phyloP scores from a whole-genome alignment of 2,113 vertebrate species.

The Sebastes fasciatus region DNA sequence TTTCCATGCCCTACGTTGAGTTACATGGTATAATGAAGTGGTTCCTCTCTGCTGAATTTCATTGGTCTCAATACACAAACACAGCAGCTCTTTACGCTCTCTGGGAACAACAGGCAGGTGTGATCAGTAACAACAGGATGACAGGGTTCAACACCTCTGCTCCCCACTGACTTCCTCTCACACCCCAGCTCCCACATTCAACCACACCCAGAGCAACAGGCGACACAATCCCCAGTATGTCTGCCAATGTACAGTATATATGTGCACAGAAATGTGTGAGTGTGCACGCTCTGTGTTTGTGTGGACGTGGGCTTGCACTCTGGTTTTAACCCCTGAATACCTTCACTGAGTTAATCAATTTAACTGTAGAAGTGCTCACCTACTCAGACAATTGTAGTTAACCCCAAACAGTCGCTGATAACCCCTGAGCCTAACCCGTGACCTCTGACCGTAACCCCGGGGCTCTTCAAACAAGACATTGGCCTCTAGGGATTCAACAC shows the following conservation, averaged over 20 bases:
- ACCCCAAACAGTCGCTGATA: constrained; percentile 74
- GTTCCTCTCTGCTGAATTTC: constrained; percentile 37
- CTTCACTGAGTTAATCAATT: constrained; percentile 56
- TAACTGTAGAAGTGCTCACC: constrained; percentile 48
- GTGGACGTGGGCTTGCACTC: constrained; percentile 24
- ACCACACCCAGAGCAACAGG: constrained; percentile 67
- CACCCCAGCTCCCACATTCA: constrained; percentile 62
- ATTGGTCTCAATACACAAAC: constrained; percentile 46
- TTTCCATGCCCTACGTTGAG: constrained; percentile 30
- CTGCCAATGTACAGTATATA: constrained; percentile 6
- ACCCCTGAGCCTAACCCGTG: constrained; percentile 65
- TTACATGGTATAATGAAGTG: constrained; percentile 38
- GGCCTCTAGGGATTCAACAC: constrained; percentile 67
- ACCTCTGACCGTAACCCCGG: constrained; percentile 71
- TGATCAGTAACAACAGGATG: constrained; percentile 83
- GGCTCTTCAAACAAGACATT: constrained; percentile 75
- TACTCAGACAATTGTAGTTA: constrained; percentile 56
- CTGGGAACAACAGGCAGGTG: constrained; percentile 78
- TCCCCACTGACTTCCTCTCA: constrained; percentile 79
- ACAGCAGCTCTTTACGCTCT: constrained; percentile 53
- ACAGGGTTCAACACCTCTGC: constrained; percentile 78
- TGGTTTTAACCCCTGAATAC: constrained; percentile 59
- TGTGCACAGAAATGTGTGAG: constrained; percentile 6
- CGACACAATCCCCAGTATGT: constrained; percentile 13
- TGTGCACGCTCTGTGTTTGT: constrained; percentile 19